phyloP scores from a whole-genome alignment of 1,140 invertebrate genomes.

The Aricia agestis region DNA sequence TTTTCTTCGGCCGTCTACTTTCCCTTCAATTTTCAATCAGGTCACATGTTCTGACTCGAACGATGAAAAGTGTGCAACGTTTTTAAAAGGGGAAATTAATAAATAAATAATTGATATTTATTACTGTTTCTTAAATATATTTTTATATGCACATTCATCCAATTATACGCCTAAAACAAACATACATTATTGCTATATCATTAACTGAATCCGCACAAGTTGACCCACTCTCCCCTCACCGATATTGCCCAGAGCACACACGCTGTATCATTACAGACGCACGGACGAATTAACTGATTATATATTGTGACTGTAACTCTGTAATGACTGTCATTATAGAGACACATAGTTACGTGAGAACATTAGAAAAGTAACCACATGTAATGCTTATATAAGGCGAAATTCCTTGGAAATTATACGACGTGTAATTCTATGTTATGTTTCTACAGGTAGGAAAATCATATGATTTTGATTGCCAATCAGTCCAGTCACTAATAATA shows the following conservation, averaged over 20 bases:
- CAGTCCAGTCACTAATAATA: too few species aligned
- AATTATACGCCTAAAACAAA: not conserved
- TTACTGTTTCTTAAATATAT: too few species aligned
- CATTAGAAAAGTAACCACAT: conserved; percentile 2
- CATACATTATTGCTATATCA: not conserved
- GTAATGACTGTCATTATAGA: conserved; percentile 15
- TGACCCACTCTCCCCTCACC: conserved; percentile 31
- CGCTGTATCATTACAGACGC: conserved; percentile 54
- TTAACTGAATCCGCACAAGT: not conserved
- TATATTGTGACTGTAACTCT: conserved; percentile 45
- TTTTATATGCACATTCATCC: not conserved
- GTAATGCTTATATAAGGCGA: not conserved
- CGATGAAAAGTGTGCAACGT: too few species aligned
- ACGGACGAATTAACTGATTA: conserved; percentile 56
- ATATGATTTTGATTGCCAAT: not conserved
- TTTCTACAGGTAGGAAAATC: not conserved
- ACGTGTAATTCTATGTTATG: not conserved
- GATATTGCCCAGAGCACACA: conserved; percentile 45
- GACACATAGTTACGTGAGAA: conserved; percentile 7
- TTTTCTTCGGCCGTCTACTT: too few species aligned
- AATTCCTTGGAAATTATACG: not conserved
- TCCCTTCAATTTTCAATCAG: too few species aligned
- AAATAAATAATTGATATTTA: too few species aligned
- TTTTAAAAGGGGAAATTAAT: too few species aligned
- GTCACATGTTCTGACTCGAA: too few species aligned